phyloP scores from a whole-genome alignment of 2,113 vertebrate species.

The Poicephalus gulielmi region DNA sequence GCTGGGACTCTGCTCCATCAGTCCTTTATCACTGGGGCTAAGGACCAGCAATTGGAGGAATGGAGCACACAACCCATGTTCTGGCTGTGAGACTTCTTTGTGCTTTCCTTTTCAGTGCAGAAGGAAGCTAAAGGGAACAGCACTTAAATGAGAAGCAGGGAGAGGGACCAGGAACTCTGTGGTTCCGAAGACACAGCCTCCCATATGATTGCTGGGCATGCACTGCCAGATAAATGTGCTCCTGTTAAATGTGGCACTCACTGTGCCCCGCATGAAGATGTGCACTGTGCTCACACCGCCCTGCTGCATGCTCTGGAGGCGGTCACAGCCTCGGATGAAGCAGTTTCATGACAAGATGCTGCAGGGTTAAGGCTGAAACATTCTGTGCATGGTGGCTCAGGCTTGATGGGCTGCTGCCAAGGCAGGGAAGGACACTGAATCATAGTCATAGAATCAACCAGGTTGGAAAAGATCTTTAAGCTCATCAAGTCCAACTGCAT shows the following conservation, averaged over 20 bases:
- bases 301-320: not conserved
- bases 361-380: not conserved
- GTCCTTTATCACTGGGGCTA: fast-evolving
- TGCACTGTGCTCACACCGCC: not conserved
- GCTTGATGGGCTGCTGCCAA: not conserved
- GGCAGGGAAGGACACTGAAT: not conserved
- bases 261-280: not conserved
- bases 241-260: not conserved
- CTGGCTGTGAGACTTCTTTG: not conserved
- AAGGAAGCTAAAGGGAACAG: not conserved
- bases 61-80: not conserved
- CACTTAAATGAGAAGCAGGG: not conserved
- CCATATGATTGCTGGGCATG: not conserved
- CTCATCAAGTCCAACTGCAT: too few relatives aligned
- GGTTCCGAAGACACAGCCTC: not conserved
- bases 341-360: not conserved
- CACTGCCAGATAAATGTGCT: not conserved
- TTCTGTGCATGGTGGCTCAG: not conserved
- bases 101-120: not conserved
- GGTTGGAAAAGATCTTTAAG: too few relatives aligned
- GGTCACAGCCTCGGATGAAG: not conserved
- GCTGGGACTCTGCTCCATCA: not conserved
- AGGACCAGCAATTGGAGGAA: not conserved
- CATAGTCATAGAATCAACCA: too few relatives aligned
- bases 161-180: not conserved